Conservation (phyloP, 2,888 invertebrate species). For the Hemithea aestivaria region DNA sequence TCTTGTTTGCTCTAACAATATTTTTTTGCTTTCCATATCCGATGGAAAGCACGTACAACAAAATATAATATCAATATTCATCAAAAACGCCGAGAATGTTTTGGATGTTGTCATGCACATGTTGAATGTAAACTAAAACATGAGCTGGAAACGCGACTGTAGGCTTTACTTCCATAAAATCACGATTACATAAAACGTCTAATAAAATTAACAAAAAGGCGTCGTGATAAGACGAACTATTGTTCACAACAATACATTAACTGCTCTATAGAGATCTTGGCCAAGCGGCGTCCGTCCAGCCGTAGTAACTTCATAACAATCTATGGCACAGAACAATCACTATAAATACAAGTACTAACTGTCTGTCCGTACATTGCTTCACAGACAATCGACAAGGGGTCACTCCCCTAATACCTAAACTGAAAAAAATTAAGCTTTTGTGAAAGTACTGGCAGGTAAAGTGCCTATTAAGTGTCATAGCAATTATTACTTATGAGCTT, state of each 20-base stretch:
- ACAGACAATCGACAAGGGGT: constrained; percentile 56
- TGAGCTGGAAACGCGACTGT: too few relatives aligned
- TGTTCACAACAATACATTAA: constrained; percentile 17
- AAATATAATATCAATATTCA: too few relatives aligned
- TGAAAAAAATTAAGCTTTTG: constrained; percentile 44
- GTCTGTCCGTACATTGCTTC: constrained; percentile 60
- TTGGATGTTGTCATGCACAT: too few relatives aligned
- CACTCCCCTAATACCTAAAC: constrained; percentile 48
- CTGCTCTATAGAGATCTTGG: constrained; percentile 49
- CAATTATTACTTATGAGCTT: constrained; percentile 7
- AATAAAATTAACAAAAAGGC: constrained; percentile 21
- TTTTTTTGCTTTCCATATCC: too few relatives aligned
- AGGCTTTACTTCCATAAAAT: too few relatives aligned
- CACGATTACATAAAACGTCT: too few relatives aligned
- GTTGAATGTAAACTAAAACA: too few relatives aligned
- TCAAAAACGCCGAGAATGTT: too few relatives aligned
- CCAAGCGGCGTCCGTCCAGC: constrained; percentile 1
- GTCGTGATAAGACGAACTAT: constrained; percentile 30
- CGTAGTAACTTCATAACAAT: constrained; percentile 10
- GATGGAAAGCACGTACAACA: too few relatives aligned
- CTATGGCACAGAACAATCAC: constrained; percentile 37
- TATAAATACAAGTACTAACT: constrained; percentile 62
- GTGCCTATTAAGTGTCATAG: constrained; percentile 20
- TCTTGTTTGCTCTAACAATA: too few relatives aligned
- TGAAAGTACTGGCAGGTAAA: constrained; percentile 68